Evolutionary conservation across 2,888 invertebrate genomes (phyloP).

Genomic region (Xestia ashworthii): DNA sequence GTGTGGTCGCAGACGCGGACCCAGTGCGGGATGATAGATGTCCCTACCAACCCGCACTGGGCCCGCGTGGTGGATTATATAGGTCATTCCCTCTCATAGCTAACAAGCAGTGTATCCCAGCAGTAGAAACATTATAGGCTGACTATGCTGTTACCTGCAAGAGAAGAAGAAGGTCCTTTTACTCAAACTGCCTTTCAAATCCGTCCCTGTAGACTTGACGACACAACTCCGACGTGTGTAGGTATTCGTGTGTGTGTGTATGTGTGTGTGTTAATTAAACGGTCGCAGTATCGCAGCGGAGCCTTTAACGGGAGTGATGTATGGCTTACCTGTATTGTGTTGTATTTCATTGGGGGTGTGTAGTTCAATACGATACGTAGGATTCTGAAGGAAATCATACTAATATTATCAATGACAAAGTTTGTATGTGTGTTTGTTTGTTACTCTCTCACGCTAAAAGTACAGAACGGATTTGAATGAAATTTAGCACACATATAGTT

Average conservation of each 20-base stretch:
- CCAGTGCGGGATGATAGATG: too few species aligned
- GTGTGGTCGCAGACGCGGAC: too few species aligned
- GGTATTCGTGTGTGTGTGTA: constrained; percentile 46
- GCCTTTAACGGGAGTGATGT: constrained; percentile 62
- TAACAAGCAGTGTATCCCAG: too few species aligned
- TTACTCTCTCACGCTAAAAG: too few species aligned
- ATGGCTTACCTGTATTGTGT: constrained; percentile 48
- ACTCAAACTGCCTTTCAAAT: background rate
- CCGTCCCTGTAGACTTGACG: constrained; percentile 33
- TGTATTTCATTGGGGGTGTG: constrained; percentile 12
- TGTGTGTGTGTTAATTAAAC: constrained; percentile 65
- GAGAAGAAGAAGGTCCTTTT: background rate
- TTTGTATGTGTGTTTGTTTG: too few species aligned
- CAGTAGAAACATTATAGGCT: too few species aligned
- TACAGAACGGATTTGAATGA: too few species aligned
- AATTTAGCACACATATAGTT: too few species aligned
- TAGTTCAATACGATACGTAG: background rate
- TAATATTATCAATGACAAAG: too few species aligned
- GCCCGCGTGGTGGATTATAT: too few species aligned
- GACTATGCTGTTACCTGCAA: background rate
- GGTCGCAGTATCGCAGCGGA: constrained; percentile 57
- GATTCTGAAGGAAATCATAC: background rate
- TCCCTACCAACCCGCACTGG: too few species aligned
- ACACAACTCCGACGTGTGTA: constrained; percentile 19
- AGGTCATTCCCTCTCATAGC: too few species aligned